Conservation (phyloP, 1,140 invertebrate species). For the Lordiphosa stackelbergi region DNA sequence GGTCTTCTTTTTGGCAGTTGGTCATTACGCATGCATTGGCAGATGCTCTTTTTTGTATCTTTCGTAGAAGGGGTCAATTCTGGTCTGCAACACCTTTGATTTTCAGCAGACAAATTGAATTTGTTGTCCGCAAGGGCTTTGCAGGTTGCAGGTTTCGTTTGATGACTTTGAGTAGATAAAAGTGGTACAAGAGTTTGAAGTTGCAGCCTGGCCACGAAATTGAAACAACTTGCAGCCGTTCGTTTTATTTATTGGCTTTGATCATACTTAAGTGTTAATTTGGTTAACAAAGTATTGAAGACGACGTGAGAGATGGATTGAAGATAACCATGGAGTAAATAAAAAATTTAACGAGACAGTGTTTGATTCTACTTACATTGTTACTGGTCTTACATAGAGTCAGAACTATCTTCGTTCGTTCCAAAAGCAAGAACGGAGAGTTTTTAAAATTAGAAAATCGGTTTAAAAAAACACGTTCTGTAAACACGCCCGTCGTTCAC, state of each 20-base stretch:
- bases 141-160: slow-evolving; percentile 15
- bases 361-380: too few species aligned
- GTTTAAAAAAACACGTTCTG: too few species aligned
- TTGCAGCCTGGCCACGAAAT: too few species aligned
- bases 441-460: too few species aligned
- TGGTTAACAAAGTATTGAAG: slow-evolving; percentile 33
- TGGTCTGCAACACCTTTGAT: slow-evolving; percentile 47
- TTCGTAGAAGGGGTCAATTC: slow-evolving; percentile 48
- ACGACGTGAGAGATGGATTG: too few species aligned
- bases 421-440: too few species aligned
- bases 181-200: too few species aligned
- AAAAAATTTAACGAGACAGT: too few species aligned
- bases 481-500: too few species aligned
- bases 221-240: slow-evolving; percentile 41
- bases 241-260: slow-evolving; percentile 4
- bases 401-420: too few species aligned
- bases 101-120: slow-evolving; percentile 23
- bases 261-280: slow-evolving; percentile 17
- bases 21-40: slow-evolving; percentile 57
- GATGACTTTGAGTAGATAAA: slow-evolving; percentile 12
- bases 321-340: too few species aligned
- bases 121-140: slow-evolving; percentile 30
- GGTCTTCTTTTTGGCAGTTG: slow-evolving; percentile 48
- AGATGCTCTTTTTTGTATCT: slow-evolving; percentile 37
- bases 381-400: too few species aligned